Evolutionary conservation across 2,888 invertebrate genomes (phyloP).

Genomic region (Agrochola lota): DNA sequence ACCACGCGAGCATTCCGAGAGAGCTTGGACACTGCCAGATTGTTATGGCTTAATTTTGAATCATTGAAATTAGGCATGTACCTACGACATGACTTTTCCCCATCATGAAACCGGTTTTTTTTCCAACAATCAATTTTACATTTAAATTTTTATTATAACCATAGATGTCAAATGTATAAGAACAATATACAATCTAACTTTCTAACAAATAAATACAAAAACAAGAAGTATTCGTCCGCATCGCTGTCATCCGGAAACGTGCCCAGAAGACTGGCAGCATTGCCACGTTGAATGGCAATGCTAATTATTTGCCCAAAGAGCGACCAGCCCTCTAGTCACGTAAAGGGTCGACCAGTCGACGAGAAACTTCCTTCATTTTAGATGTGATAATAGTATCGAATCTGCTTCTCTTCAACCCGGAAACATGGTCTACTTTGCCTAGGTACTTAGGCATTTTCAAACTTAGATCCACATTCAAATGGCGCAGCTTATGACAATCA

Average conservation of each 20-base stretch:
- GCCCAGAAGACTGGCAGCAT: too few species aligned
- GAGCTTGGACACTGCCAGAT: constrained; percentile 13
- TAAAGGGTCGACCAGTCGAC: too few species aligned
- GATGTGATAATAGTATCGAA: not conserved
- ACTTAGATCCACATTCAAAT: not conserved
- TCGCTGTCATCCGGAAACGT: too few species aligned
- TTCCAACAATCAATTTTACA: not conserved
- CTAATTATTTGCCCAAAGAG: too few species aligned
- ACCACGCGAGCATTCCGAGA: constrained; percentile 48
- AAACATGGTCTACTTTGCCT: not conserved
- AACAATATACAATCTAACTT: too few species aligned
- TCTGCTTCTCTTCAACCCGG: too few species aligned
- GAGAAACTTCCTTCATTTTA: not conserved
- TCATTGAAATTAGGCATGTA: not conserved
- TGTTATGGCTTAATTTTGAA: constrained; percentile 33
- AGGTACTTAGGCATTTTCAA: not conserved
- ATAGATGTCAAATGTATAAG: too few species aligned
- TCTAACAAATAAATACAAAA: too few species aligned
- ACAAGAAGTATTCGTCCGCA: too few species aligned
- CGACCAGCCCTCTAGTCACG: too few species aligned
- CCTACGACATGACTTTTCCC: not conserved
- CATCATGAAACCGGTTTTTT: not conserved
- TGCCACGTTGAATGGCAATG: too few species aligned
- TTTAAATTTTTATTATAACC: not conserved
- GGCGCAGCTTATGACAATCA: not conserved